Base-by-base conservation (phyloP, 2,113 vertebrate genomes). In the Gnathonemus longibarbis region DNA sequence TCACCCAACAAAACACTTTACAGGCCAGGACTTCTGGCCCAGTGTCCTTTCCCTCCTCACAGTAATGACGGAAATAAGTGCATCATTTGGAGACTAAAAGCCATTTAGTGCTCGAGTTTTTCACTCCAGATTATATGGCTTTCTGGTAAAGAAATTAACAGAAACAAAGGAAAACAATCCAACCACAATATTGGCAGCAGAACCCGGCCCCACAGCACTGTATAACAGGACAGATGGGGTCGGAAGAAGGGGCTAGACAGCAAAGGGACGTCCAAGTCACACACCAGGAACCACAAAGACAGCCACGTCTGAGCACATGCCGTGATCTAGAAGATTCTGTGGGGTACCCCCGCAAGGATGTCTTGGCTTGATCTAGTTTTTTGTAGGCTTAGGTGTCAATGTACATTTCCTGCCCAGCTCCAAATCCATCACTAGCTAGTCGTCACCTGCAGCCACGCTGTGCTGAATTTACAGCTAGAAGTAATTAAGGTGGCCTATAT, bases 21-120 rank as follows among this genome's bases (percentile, higher is more conserved):
- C 84, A 87, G 1, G 45, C n/a, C 46, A 13, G n/a, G 21, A 49
- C 3, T 13, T 0, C 5, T 21, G 84, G 27, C 86, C 74, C 48
- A 52, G 58, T 31, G 62, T 50, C 58, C 13, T 49, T 53, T 80
- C 87, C 50, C 42, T 70, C 58, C 66, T 86, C 50, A 52, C 46
- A 50, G 66, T 90, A 88, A 90, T 88, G 66, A 90, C 53, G 66
- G 50, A 90, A 90, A 90, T 88, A 87, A 74, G 85, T 77, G 42
- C 56, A 77, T 87, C 89, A 88, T 88, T 87, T 90, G 35, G n/a
- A 49, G 62, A 88, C n/a, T 86, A 46, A 87, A 87, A 88, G 84
- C 46, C 42, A 70, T 90, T 90, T 53, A 90, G 70, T 62, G 52
- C 31, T 17, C 1, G 10, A 45, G 31, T 90, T 77, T 74, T 90